Evolutionary conservation across 2,888 invertebrate genomes (phyloP).

Genomic region (Cephalotes varians): DNA sequence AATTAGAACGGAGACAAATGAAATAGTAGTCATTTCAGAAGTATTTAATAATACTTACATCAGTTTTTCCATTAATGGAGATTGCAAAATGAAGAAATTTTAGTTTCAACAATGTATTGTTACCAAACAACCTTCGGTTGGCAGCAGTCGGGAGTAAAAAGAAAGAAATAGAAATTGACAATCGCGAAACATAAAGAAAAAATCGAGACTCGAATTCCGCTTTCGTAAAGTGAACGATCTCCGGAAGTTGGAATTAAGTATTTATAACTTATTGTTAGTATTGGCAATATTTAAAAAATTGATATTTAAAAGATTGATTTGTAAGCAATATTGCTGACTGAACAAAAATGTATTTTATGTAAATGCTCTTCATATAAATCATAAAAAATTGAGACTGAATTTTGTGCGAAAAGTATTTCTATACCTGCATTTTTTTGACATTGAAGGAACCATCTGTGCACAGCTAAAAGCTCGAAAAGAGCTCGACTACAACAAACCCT

Average conservation of each 20-base stretch:
- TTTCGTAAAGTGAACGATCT: conserved; percentile 4
- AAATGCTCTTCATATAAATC: background rate
- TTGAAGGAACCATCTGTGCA: background rate
- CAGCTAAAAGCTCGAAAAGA: conserved; percentile 22
- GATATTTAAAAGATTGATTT: background rate
- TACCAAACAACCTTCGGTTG: too few relatives aligned
- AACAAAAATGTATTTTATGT: background rate
- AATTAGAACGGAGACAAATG: background rate
- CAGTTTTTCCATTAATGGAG: background rate
- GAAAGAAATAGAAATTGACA: background rate
- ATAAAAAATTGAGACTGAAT: background rate
- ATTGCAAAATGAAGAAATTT: background rate
- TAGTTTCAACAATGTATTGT: background rate
- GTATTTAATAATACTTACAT: background rate
- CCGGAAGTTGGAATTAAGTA: conserved; percentile 38
- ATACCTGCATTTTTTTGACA: background rate
- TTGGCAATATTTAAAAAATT: background rate
- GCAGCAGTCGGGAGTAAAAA: too few relatives aligned
- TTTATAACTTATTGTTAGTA: background rate
- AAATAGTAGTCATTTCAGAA: background rate
- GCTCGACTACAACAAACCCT: conserved; percentile 36
- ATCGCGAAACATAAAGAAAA: background rate
- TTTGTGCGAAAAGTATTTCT: background rate
- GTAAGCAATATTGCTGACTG: background rate
- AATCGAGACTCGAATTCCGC: background rate